Base-by-base conservation (phyloP, 1,140 invertebrate species). In the Bombus sylvicola region DNA sequence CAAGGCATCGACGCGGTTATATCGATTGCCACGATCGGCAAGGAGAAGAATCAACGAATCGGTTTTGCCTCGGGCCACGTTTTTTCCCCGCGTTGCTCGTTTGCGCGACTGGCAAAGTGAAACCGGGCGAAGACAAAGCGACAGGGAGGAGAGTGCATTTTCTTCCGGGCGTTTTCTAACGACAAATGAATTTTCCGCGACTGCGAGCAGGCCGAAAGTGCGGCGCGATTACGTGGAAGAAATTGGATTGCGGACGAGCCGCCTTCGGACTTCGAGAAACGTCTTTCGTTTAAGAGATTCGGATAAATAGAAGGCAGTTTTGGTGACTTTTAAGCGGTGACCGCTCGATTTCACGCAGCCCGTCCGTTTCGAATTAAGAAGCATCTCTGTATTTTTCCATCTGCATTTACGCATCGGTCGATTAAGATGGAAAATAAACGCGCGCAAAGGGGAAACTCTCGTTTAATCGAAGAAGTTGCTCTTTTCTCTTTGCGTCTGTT, bases 141-240 rank as follows among this genome's bases (percentile, higher is more conserved):
- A 43, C 41, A 28, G 13, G 28, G 57, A 31, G 37, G 28, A 8
- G n/a, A 41, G 1, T 15, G 73, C 31, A 31, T 74, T 74, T 53
- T 53, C 75, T 28, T n/a, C 5, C 37, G 59, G 37, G 15, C 75
- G 59, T 77, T 64, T 64, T 64, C 4, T 41, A 64, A 28, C 75
- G 57, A 22, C 57, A 31, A 64, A 64, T 41, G 59, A 78, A 78
- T 78, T 41, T 41, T 78, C 75, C 75, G n/a, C 59, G 59, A 28
- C 57, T 31, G 59, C 18, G 75, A 43, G 28, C 75, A n/a, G 25
- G 59, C 39, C 28, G 75, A 66, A 41, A 64, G 57, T 10, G 75
- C 34, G 28, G 37, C 75, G 59, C 57, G 37, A 78, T 78, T 64
- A 64, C 75, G 57, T 13, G 75, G 37, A 73, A 73, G 41, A 8